Evolutionary conservation across 2,888 invertebrate genomes (phyloP).

Genomic region (Cerastoderma edule): DNA sequence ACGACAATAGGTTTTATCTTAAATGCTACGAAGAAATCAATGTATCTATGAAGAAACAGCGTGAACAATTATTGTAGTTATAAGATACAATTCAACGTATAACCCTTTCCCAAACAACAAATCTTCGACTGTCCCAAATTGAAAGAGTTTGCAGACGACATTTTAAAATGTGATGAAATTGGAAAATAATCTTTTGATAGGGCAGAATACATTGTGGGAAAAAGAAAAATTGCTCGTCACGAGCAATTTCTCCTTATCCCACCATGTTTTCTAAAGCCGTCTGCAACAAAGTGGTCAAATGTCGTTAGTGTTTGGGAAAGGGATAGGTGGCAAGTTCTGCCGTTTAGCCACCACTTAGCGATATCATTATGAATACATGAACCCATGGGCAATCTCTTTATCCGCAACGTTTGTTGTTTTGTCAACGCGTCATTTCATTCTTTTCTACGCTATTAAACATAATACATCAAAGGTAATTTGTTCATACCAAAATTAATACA

Average conservation of each 20-base stretch:
- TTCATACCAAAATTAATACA: background rate
- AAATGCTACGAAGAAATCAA: background rate
- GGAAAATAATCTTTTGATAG: no score
- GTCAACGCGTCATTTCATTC: background rate
- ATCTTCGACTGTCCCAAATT: no score
- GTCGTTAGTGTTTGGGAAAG: no score
- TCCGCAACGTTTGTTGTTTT: background rate
- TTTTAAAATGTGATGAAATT: no score
- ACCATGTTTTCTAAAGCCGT: no score
- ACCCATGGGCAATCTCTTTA: no score
- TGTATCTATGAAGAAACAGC: background rate
- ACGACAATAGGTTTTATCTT: background rate
- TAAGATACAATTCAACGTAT: background rate
- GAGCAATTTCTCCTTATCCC: no score
- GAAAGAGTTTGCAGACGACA: no score
- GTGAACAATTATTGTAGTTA: conserved; percentile 10
- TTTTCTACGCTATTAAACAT: conserved; percentile 1
- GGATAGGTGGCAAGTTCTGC: conserved; percentile 3
- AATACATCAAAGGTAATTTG: conserved; percentile 23
- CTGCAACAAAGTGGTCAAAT: no score
- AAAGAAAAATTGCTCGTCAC: no score
- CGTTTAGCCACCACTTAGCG: conserved; percentile 7
- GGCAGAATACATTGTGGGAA: no score
- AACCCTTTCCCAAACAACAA: no score
- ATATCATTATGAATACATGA: background rate